Base-by-base conservation (phyloP, 2,113 vertebrate genomes). In the Sula dactylatra region DNA sequence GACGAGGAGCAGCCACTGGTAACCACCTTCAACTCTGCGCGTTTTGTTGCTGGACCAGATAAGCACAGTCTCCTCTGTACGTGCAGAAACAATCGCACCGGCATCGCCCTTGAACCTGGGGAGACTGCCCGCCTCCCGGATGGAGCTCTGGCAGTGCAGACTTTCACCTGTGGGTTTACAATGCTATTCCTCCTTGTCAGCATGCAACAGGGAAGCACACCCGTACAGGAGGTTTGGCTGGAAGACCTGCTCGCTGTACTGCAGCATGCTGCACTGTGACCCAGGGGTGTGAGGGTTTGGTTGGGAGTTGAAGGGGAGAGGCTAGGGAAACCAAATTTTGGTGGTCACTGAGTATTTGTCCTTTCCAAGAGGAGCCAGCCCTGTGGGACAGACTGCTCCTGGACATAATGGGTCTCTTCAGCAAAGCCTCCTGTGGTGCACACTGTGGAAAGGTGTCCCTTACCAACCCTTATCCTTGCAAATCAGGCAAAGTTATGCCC, bases 51-150 rank as follows among this genome's bases (percentile, higher is more conserved):
- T 78, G 27, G 19, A 55, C 90, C 76, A 88, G 79, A 92, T 91
- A 90, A 88, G 74, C 18, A 16, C 2, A 2, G 36, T 52, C 59
- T 29, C 13, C 24, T 64, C 45, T 80, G 50, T 86, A 7, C 0
- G 0, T 58, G 58, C 79, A 66, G 40, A 31, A 47, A 55, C 25
- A 54, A 27, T 31, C 3, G 0, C 29, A 50, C n/a, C 0, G 0
- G 17, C 49, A 62, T 61, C 5, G 16, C 72, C 78, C 93, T 94
- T 95, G 89, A 86, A 73, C 58, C 26, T 29, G 25, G 70, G 71
- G 31, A 66, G 20, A 11, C 44, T 36, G 24, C 56, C 62, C 0
- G 0, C 40, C 40, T 87, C 24, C 34, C 4, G 2, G 38, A 24
- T 0, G 0, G 64, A 67, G 80, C 38, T 69, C 56, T 50, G 52